phyloP scores from a whole-genome alignment of 2,113 vertebrate genomes.

The Lamprologus speciosus region DNA sequence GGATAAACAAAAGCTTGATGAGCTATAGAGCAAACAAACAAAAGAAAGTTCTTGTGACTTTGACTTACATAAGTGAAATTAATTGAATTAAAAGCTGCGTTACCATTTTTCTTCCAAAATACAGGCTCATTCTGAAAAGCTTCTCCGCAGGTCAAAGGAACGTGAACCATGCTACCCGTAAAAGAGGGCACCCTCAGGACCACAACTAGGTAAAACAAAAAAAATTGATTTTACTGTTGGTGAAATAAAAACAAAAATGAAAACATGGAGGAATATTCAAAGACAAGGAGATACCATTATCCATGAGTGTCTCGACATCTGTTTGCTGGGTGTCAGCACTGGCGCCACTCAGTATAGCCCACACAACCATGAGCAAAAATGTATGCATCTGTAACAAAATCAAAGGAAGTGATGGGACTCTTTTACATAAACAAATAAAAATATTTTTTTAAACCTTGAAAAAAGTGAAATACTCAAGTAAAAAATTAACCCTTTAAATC shows the following conservation, averaged over 20 bases:
- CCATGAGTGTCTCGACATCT: conserved; percentile 17
- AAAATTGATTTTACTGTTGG: neutral
- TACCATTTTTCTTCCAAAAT: conserved; percentile 64
- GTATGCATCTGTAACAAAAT: conserved; percentile 49
- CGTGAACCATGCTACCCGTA: neutral
- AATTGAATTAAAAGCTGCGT: neutral
- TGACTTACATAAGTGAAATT: neutral
- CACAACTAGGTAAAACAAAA: conserved; percentile 37
- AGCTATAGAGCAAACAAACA: neutral
- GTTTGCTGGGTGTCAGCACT: neutral
- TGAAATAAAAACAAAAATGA: neutral
- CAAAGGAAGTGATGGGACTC: neutral
- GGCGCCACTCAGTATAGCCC: neutral
- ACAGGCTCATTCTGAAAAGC: conserved; percentile 25
- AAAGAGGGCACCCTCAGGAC: conserved; percentile 21
- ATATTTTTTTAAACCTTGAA: neutral
- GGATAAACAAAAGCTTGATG: neutral
- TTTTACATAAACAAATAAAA: neutral
- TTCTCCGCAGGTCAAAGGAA: conserved; percentile 59
- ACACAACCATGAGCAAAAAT: conserved; percentile 24
- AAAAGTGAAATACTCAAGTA: neutral
- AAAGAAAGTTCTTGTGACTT: neutral
- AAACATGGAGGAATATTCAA: neutral
- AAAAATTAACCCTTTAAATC: neutral
- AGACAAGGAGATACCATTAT: conserved; percentile 43